Percentiles rank a stretch among this genome's conserved stretches.
phyloP scores from a whole-genome alignment of 2,888 invertebrate genomes.

The Patella depressa region DNA sequence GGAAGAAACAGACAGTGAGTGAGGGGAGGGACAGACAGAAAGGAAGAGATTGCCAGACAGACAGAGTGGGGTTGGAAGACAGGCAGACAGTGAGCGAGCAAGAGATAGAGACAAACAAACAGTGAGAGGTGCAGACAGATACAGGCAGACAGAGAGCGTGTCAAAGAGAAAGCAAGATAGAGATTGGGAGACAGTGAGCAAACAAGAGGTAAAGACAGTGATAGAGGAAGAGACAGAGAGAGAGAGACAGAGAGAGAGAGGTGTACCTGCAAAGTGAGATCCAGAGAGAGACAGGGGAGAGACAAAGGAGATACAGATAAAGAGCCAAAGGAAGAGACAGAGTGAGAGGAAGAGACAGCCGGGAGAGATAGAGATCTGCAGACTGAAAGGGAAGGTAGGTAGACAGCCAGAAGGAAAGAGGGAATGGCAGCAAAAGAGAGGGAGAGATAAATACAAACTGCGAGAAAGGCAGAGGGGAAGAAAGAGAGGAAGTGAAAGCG shows the following conservation, averaged over 20 bases:
- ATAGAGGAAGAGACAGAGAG: neutral
- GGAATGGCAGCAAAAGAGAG: too few relatives aligned
- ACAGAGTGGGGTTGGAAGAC: neutral
- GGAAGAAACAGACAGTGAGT: too few relatives aligned
- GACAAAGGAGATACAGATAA: neutral
- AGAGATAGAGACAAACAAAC: neutral
- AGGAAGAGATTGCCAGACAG: neutral
- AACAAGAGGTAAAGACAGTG: slow-evolving; percentile 5
- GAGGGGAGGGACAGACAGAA: neutral
- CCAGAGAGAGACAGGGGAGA: neutral
- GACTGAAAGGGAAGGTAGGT: slow-evolving; percentile 11
- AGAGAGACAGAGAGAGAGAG: slow-evolving; percentile 11
- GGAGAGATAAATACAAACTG: neutral
- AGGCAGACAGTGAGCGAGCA: slow-evolving; percentile 12
- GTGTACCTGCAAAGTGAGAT: neutral
- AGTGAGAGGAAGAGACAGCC: slow-evolving; percentile 20
- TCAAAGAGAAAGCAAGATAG: neutral
- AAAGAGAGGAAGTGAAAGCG: neutral
- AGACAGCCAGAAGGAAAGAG: neutral
- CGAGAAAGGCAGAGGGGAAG: neutral
- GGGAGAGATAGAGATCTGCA: slow-evolving; percentile 18
- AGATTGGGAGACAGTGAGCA: slow-evolving; percentile 12
- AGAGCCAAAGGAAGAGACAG: slow-evolving; percentile 2
- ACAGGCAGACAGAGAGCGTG: neutral
- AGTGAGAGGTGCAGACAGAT: slow-evolving; percentile 9